Base-by-base conservation (phyloP, 1,140 invertebrate genomes). In the Hylaeus volcanicus region DNA sequence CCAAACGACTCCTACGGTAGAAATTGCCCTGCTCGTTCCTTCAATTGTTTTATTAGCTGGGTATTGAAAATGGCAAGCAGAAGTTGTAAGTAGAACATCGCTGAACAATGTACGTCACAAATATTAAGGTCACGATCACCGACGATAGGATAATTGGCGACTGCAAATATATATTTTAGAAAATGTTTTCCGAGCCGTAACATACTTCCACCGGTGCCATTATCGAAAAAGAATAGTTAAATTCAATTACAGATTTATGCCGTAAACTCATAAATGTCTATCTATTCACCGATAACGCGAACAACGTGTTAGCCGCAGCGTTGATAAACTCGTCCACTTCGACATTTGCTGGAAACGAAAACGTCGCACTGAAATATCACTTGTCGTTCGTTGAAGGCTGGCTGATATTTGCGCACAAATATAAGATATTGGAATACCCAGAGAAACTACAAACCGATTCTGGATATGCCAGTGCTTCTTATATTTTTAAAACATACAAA, bases 291-390 rank as follows among this genome's bases (percentile, higher is more conserved):
- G 64, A 66, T 48, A 48, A 48, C 43, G 43, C 2, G 6, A 45
- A 14, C 5, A 2, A 1, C n/a, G n/a, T 9, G 63, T 12, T 65
- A 64, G 3, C 26, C 26, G 26, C 63, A 15, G 12, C 15, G 64
- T 26, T 5, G 43, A 66, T 48, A 48, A 66, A 66, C 64, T 26
- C 43, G 64, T 66, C 64, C 26, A 3, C 64, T 48, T 63, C 61
- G 15, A 11, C 1, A 45, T 66, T n/a, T 45, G 45, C 8, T n/a
- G 39, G 64, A 66, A 43, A n/a, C 6, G 5, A 60, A 37, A n/a
- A 11, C 64, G 45, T 15, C 15, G 45, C 64, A 48, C 11, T 66
- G 64, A 66, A 45, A 66, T 66, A 66, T 66, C 26, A 48, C 45
- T 15, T 45, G 2, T 15, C 3, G 15, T n/a, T 66, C 5, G n/a